Evolutionary conservation across 2,113 vertebrate species (phyloP).

Genomic region (Sigmodon hispidus): DNA sequence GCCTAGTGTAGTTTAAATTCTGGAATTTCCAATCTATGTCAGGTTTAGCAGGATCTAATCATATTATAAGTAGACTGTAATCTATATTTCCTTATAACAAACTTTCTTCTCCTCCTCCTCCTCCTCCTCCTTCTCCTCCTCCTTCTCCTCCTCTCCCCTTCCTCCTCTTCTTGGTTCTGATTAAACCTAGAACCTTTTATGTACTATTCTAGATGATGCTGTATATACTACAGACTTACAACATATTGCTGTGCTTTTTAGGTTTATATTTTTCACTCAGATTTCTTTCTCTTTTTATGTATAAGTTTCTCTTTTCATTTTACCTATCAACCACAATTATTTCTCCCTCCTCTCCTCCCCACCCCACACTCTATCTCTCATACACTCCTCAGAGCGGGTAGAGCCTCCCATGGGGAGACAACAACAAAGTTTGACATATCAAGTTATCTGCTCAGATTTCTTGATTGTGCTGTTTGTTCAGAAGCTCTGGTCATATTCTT

Average conservation of each 20-base stretch:
- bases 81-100: neutral
- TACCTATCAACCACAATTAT: too few relatives aligned
- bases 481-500: neutral
- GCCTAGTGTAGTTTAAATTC: neutral
- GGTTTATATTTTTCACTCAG: neutral
- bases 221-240: neutral
- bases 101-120: neutral
- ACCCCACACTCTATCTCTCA: too few relatives aligned
- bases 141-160: neutral
- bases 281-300: neutral
- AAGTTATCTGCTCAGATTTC: neutral
- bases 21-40: neutral
- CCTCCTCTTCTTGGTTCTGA: neutral
- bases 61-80: neutral
- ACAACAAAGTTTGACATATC: too few relatives aligned
- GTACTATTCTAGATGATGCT: neutral
- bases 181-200: neutral
- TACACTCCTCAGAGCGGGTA: too few relatives aligned
- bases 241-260: neutral
- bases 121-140: neutral
- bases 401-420: too few relatives aligned
- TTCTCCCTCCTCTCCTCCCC: too few relatives aligned
- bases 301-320: too few relatives aligned
- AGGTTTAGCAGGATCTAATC: neutral
- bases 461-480: neutral